These are phyloP conservation scores for Polypedilum pembai DNA, from an alignment of 1,140 invertebrate genomes.

Conservation along the genomic window DNA sequence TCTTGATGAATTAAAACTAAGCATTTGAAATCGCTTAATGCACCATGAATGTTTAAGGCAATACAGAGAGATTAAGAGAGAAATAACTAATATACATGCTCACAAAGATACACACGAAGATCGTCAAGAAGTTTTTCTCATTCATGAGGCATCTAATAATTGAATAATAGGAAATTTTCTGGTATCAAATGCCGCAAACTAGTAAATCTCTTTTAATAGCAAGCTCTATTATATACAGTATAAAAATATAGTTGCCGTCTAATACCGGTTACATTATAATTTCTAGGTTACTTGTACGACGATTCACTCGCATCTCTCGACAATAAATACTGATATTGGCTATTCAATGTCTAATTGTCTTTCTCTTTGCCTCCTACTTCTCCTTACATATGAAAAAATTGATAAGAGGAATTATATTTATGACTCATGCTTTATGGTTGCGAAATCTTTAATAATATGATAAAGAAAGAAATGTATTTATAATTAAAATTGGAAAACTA, in stretches of 20 bases:
- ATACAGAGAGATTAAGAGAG: not conserved
- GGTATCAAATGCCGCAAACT: conserved; percentile 23
- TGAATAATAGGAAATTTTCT: conserved; percentile 25
- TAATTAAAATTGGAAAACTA: not conserved
- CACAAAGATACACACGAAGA: not conserved
- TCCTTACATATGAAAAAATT: not conserved
- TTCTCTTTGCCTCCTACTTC: not conserved
- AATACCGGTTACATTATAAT: conserved; percentile 21
- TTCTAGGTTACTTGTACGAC: conserved; percentile 26
- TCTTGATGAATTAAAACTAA: conserved; percentile 2
- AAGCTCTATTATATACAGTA: conserved; percentile 7
- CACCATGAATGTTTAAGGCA: conserved; percentile 6
- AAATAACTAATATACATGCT: not conserved
- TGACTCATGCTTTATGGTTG: not conserved
- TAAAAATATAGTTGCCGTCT: not conserved
- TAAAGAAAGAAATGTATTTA: not conserved
- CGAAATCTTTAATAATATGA: not conserved
- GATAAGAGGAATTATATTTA: conserved; percentile 1
- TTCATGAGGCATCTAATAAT: conserved; percentile 5
- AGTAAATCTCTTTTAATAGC: conserved; percentile 24
- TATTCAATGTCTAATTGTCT: conserved; percentile 18
- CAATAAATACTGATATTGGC: conserved; percentile 13
- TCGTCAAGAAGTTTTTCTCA: not conserved
- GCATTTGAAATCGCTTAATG: conserved; percentile 25
- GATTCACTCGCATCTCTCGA: not conserved